These are phyloP conservation scores for Sepioteuthis lessoniana DNA, from an alignment of 2,888 invertebrate species.

Conservation along the genomic window DNA sequence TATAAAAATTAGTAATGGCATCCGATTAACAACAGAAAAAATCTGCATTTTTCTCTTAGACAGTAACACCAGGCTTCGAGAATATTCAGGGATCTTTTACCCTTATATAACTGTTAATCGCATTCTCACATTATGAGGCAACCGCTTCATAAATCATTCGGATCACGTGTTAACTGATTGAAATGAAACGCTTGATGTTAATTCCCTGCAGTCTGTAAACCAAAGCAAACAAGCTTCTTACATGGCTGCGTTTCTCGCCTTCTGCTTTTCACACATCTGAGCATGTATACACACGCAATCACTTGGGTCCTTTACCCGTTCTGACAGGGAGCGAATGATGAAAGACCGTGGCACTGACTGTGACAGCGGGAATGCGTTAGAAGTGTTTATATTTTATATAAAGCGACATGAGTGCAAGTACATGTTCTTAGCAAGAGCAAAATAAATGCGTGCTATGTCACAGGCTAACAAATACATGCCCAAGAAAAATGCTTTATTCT, in stretches of 20 bases:
- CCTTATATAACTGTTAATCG: not conserved
- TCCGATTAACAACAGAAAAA: no score
- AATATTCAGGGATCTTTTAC: not conserved
- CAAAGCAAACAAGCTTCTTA: not conserved
- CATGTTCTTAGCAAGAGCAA: not conserved
- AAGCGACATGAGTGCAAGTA: not conserved
- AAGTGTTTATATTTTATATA: not conserved
- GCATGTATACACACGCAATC: not conserved
- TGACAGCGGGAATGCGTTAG: not conserved
- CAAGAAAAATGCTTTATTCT: not conserved
- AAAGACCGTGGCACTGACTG: not conserved
- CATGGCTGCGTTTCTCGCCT: not conserved
- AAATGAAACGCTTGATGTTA: not conserved
- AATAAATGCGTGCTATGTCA: not conserved
- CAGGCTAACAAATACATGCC: not conserved
- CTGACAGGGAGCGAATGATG: not conserved
- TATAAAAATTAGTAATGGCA: no score
- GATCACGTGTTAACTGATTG: not conserved
- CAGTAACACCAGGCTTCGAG: not conserved
- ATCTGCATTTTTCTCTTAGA: no score
- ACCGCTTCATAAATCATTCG: not conserved
- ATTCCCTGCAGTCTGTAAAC: not conserved
- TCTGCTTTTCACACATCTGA: not conserved
- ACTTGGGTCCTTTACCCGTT: not conserved
- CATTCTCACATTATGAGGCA: not conserved